Conservation (phyloP, 2,797 vertebrate genomes). For the Betta splendens region DNA sequence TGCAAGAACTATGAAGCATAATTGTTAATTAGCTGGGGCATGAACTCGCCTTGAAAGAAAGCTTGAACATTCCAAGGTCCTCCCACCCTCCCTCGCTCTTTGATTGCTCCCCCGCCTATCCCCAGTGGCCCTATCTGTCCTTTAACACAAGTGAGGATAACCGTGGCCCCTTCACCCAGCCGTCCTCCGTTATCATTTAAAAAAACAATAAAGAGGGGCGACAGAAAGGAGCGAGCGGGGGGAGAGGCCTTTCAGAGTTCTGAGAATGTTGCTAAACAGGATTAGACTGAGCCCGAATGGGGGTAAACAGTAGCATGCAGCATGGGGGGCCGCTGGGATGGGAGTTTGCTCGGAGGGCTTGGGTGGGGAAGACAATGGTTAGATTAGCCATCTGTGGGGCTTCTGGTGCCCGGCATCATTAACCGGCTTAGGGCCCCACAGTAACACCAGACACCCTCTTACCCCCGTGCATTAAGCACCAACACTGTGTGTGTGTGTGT, state of each 20-base stretch:
- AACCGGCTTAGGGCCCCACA: conserved; percentile 81
- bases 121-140: conserved; percentile 46
- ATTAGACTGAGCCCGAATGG: conserved; percentile 80
- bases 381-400: conserved; percentile 87
- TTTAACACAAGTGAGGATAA: conserved; percentile 58
- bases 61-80: conserved; percentile 65
- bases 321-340: conserved; percentile 69
- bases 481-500: conserved; percentile 25
- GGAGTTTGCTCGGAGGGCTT: conserved; percentile 68
- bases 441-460: conserved; percentile 63
- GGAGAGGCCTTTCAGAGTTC: conserved; percentile 74
- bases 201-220: conserved; percentile 64
- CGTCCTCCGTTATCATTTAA: conserved; percentile 64
- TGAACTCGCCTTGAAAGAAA: conserved; percentile 72
- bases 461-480: conserved; percentile 60
- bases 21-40: conserved; percentile 76
- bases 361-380: conserved; percentile 80
- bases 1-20: conserved; percentile 71
- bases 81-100: conserved; percentile 50
- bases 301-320: conserved; percentile 80
- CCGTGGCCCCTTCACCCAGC: conserved; percentile 54
- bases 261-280: conserved; percentile 84
- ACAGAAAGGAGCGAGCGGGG: conserved; percentile 23
- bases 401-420: conserved; percentile 80
- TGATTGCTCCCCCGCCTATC: conserved; percentile 27